phyloP scores from a whole-genome alignment of 1,140 invertebrate species.

The Panulirus ornatus region DNA sequence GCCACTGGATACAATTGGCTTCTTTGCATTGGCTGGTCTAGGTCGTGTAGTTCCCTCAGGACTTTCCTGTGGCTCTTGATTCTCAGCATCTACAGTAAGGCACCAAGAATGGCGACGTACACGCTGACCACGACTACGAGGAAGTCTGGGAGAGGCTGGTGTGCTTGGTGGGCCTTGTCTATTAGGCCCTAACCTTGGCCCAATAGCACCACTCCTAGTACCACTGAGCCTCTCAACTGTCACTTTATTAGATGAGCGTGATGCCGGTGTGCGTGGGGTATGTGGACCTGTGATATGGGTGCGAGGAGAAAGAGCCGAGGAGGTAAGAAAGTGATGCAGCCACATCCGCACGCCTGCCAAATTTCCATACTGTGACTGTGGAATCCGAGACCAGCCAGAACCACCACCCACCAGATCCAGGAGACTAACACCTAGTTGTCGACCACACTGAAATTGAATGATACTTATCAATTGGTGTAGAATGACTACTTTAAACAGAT shows the following conservation, averaged over 20 bases:
- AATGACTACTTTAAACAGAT: no score
- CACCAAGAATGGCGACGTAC: conserved; percentile 69
- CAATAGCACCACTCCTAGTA: conserved; percentile 19
- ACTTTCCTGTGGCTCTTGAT: conserved; percentile 56
- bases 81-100: conserved; percentile 70
- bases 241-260: conserved; percentile 57
- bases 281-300: conserved; percentile 36
- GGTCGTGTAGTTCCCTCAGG: conserved; percentile 36
- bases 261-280: conserved; percentile 41
- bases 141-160: conserved; percentile 59
- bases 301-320: conserved; percentile 64
- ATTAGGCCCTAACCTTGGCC: conserved; percentile 41
- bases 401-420: conserved; percentile 76
- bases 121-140: conserved; percentile 61
- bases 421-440: conserved; percentile 67
- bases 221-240: conserved; percentile 55
- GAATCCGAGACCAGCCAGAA: conserved; percentile 89
- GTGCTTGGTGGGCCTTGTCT: conserved; percentile 64
- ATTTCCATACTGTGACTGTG: conserved; percentile 87
- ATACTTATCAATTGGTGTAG: no score
- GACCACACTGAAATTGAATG: conserved; percentile 67
- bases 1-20: conserved; percentile 41
- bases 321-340: conserved; percentile 79
- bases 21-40: conserved; percentile 62
- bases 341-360: conserved; percentile 85